phyloP scores from a whole-genome alignment of 2,888 invertebrate species.

The Caenorhabditis virilis region DNA sequence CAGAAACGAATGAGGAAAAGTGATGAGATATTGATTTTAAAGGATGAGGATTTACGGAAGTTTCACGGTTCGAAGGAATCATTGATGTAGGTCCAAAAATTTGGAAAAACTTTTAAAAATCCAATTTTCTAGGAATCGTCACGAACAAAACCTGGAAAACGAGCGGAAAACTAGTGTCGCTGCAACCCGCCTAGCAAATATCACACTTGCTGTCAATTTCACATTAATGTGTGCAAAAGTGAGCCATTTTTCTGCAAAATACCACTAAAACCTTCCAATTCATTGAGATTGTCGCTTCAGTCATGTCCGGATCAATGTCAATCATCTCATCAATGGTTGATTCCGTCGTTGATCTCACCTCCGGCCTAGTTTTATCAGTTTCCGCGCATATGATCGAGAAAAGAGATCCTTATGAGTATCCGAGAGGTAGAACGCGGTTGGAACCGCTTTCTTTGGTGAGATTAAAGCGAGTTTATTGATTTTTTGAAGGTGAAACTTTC shows the following conservation, averaged over 20 bases:
- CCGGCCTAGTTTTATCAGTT: constrained; percentile 48
- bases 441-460: constrained; percentile 71
- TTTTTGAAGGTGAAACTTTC: constrained; percentile 10
- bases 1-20: not conserved
- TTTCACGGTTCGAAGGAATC: not conserved
- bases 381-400: constrained; percentile 68
- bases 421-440: constrained; percentile 71
- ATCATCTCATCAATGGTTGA: constrained; percentile 72
- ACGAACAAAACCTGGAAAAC: not conserved
- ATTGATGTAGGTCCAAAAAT: no score
- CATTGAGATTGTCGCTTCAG: constrained; percentile 69
- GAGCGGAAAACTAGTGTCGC: constrained; percentile 20
- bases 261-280: not conserved
- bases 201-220: constrained; percentile 63
- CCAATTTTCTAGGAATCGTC: constrained; percentile 3
- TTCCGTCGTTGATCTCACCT: constrained; percentile 71
- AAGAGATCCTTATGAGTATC: constrained; percentile 71
- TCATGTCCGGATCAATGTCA: constrained; percentile 71
- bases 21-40: no score
- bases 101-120: not conserved
- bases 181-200: constrained; percentile 44
- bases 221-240: constrained; percentile 65
- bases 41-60: not conserved
- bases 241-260: not conserved
- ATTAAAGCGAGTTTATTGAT: not conserved